Conservation (phyloP, 2,888 invertebrate genomes). For the Drosophila crucigera region DNA sequence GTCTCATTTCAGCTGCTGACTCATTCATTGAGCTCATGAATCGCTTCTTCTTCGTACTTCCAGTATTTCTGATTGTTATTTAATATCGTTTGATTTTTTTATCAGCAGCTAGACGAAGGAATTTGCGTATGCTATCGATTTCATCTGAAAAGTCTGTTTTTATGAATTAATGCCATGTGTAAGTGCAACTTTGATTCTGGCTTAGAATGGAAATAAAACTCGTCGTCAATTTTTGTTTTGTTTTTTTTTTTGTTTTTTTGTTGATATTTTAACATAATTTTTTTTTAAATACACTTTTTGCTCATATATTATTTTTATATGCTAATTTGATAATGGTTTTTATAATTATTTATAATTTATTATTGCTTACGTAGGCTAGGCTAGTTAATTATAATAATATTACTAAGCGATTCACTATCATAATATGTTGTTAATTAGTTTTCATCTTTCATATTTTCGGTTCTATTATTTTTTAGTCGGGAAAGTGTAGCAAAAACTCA, state of each 20-base stretch:
- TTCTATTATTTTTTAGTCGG: constrained; percentile 19
- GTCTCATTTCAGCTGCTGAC: constrained; percentile 48
- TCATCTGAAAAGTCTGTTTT: constrained; percentile 68
- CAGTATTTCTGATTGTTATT: constrained; percentile 15
- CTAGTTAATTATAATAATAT: constrained; percentile 62
- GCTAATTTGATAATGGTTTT: constrained; percentile 64
- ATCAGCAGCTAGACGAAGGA: constrained; percentile 49
- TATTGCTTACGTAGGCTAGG: constrained; percentile 73
- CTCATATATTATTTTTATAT: constrained; percentile 43
- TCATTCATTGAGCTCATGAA: constrained; percentile 43
- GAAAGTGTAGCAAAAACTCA: constrained; percentile 59
- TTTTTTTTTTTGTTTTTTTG: constrained; percentile 37
- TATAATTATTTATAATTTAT: constrained; percentile 71
- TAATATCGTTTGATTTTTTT: constrained; percentile 34
- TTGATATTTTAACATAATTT: constrained; percentile 73
- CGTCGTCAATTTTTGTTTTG: constrained; percentile 8
- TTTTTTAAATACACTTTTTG: constrained; percentile 64
- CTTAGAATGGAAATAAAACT: constrained; percentile 45
- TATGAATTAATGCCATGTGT: constrained; percentile 53
- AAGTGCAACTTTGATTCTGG: constrained; percentile 46
- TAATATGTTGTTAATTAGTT: constrained; percentile 43
- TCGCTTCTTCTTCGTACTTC: constrained; percentile 5
- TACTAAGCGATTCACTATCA: constrained; percentile 61
- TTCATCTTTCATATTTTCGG: constrained; percentile 1
- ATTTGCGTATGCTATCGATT: constrained; percentile 60